Conservation (phyloP, 1,140 invertebrate species). For the Megalopta genalis region DNA sequence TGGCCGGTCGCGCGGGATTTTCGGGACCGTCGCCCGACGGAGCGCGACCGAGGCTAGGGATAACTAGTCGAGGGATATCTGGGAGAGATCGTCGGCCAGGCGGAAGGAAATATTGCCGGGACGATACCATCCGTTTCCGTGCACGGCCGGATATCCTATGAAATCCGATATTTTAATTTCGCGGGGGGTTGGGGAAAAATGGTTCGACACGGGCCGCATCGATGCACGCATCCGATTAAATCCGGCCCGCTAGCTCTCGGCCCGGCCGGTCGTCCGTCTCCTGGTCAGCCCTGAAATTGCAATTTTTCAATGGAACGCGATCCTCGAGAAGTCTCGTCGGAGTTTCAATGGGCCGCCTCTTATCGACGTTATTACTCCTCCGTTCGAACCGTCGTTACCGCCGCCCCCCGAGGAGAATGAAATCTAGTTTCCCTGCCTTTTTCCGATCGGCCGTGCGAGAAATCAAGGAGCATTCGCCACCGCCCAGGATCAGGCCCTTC, state of each 20-base stretch:
- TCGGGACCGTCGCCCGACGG: slow-evolving; percentile 7
- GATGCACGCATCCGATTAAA: slow-evolving; percentile 34
- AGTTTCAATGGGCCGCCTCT: slow-evolving; percentile 52
- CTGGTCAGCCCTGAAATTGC: slow-evolving; percentile 33
- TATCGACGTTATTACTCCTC: slow-evolving; percentile 60
- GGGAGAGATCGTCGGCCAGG: slow-evolving; percentile 9
- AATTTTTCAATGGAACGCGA: slow-evolving; percentile 41
- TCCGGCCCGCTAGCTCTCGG: background rate
- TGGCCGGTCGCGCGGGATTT: slow-evolving; percentile 21
- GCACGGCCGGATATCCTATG: background rate
- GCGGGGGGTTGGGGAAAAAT: background rate
- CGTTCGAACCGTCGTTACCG: slow-evolving; percentile 34
- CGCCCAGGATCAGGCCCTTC: background rate
- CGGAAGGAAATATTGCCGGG: slow-evolving; percentile 20
- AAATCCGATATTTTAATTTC: slow-evolving; percentile 38
- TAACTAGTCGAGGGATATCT: background rate
- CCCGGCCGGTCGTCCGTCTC: background rate
- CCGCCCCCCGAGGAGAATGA: background rate
- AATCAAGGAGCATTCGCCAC: background rate
- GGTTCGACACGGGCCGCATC: background rate
- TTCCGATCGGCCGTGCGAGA: background rate
- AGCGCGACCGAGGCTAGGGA: background rate
- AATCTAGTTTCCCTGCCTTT: background rate
- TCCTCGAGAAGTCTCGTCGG: slow-evolving; percentile 43
- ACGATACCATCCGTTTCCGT: background rate